phyloP scores from a whole-genome alignment of 2,113 vertebrate genomes.

The Nipponia nippon region DNA sequence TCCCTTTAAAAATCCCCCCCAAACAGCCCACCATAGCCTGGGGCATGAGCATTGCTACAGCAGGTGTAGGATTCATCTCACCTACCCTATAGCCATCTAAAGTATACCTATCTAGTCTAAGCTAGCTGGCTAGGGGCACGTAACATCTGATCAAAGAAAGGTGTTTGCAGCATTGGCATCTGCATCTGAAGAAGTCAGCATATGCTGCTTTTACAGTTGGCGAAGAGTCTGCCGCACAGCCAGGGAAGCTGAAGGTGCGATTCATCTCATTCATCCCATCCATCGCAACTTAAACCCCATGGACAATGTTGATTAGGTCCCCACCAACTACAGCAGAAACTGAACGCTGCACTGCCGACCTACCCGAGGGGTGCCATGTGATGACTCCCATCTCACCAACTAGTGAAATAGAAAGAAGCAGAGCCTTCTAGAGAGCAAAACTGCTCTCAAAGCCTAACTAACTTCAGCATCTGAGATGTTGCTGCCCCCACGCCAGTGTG shows the following conservation, averaged over 20 bases:
- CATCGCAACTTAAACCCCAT: not conserved
- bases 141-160: not conserved
- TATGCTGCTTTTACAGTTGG: fast-evolving
- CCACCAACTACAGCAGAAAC: not conserved
- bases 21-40: not conserved
- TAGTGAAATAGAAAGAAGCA: not conserved
- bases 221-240: not conserved
- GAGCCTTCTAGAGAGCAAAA: not conserved
- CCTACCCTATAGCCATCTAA: not conserved
- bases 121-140: not conserved
- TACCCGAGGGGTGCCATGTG: fast-evolving
- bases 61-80: not conserved
- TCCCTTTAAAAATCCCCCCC: not conserved
- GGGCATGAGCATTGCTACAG: not conserved
- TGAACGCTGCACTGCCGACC: not conserved
- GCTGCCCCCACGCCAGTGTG: not conserved
- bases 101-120: fast-evolving
- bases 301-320: not conserved
- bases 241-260: not conserved
- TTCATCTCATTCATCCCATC: not conserved
- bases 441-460: not conserved
- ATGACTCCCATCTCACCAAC: not conserved
- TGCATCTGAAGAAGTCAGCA: not conserved
- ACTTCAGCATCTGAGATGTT: not conserved
- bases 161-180: not conserved